phyloP scores from a whole-genome alignment of 2,888 invertebrate species.

The Eupithecia subfuscata region DNA sequence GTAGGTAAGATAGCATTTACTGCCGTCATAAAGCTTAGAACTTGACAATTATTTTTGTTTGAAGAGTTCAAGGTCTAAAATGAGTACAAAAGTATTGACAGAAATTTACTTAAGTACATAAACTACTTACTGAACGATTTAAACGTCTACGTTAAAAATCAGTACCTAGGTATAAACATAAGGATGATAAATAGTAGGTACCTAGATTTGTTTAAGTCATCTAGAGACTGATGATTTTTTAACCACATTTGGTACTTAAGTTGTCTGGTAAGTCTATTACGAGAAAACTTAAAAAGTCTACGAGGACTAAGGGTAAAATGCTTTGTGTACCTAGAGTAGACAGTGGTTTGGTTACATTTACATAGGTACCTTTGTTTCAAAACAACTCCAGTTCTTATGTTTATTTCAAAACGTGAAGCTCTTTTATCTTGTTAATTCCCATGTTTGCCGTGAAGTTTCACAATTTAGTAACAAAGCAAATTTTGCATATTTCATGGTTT shows the following conservation, averaged over 20 bases:
- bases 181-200: too few species aligned
- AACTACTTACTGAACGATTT: too few species aligned
- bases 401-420: slow-evolving; percentile 57
- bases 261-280: background rate
- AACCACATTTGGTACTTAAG: too few species aligned
- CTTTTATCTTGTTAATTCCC: slow-evolving; percentile 74
- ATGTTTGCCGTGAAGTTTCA: slow-evolving; percentile 71
- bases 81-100: background rate
- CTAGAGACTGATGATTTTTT: too few species aligned
- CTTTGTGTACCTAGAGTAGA: background rate
- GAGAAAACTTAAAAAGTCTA: background rate
- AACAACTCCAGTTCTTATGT: slow-evolving; percentile 9
- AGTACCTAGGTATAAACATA: too few species aligned
- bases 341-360: slow-evolving; percentile 5
- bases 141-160: too few species aligned
- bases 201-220: too few species aligned
- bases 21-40: background rate
- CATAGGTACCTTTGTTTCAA: slow-evolving; percentile 1
- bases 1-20: slow-evolving; percentile 1
- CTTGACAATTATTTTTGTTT: background rate
- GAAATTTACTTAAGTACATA: too few species aligned
- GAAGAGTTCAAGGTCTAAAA: background rate
- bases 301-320: background rate
- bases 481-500: slow-evolving; percentile 76
- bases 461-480: slow-evolving; percentile 67